A percentile compares a stretch with the other conserved stretches of the same genome.
Conservation (phyloP, 2,797 vertebrate genomes). For the Hemitrygon akajei region DNA sequence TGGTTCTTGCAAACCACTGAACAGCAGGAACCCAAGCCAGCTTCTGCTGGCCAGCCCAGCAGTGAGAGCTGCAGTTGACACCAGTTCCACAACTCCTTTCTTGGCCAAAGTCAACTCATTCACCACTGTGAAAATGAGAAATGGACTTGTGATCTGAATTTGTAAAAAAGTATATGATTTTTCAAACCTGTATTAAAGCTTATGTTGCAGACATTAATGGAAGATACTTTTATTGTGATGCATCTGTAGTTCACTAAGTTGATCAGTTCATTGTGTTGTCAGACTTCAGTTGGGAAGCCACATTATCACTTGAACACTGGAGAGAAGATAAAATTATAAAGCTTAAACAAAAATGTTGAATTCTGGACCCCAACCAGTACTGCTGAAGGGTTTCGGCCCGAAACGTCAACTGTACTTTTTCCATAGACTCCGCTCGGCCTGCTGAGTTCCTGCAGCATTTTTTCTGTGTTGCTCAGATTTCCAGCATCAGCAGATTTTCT, state of each 20-base stretch:
- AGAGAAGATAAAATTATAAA: neutral
- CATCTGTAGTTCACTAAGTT: neutral
- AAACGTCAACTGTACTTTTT: too few species aligned
- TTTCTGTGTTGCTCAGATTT: too few species aligned
- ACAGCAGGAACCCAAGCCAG: neutral
- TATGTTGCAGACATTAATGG: neutral
- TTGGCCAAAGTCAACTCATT: neutral
- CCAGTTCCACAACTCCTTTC: neutral
- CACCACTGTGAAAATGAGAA: neutral
- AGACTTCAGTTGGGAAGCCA: neutral
- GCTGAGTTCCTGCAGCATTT: too few species aligned
- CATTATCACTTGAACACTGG: neutral
- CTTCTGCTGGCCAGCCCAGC: neutral
- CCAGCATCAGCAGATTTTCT: too few species aligned
- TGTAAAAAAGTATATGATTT: neutral
- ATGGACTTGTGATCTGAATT: neutral
- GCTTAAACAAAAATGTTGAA: neutral
- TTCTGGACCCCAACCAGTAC: neutral
- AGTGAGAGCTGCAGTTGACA: neutral
- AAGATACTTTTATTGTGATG: neutral
- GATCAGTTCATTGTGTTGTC: too few species aligned
- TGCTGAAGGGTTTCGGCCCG: too few species aligned
- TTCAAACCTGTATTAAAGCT: neutral
- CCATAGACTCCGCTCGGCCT: too few species aligned
- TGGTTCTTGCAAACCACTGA: neutral